phyloP scores from a whole-genome alignment of 2,888 invertebrate species.

The Troglohyphantes excavatus region DNA sequence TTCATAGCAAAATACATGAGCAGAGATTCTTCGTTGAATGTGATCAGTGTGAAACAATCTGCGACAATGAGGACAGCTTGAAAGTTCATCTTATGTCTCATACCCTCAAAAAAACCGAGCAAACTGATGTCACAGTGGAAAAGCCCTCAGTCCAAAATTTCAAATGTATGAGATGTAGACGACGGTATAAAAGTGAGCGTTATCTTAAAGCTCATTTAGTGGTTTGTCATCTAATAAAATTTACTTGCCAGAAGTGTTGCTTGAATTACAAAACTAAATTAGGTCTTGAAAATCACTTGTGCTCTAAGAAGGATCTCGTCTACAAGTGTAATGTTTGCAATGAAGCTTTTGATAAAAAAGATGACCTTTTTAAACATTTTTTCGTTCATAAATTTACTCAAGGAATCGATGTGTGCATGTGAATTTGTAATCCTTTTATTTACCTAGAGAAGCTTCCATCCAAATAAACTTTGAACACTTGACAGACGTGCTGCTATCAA shows the following conservation, averaged over 20 bases:
- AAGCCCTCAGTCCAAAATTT: neutral
- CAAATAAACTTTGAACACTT: no score
- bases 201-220: neutral
- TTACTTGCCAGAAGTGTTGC: neutral
- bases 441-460: no score
- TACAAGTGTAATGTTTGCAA: conserved; percentile 16
- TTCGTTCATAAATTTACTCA: conserved; percentile 6
- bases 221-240: neutral
- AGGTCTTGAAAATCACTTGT: neutral
- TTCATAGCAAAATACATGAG: neutral
- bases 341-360: neutral
- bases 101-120: neutral
- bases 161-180: neutral
- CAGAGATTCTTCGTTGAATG: neutral
- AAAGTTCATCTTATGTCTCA: neutral
- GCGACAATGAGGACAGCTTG: neutral
- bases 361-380: neutral
- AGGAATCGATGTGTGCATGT: neutral
- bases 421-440: no score
- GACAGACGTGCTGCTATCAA: no score
- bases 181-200: neutral
- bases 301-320: neutral
- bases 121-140: neutral
- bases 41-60: neutral
- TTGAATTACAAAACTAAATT: neutral